Evolutionary conservation across 2,888 invertebrate species (phyloP), one percentile per base, ranked within the genome.

Genomic region (Phyllotreta striolata): DNA sequence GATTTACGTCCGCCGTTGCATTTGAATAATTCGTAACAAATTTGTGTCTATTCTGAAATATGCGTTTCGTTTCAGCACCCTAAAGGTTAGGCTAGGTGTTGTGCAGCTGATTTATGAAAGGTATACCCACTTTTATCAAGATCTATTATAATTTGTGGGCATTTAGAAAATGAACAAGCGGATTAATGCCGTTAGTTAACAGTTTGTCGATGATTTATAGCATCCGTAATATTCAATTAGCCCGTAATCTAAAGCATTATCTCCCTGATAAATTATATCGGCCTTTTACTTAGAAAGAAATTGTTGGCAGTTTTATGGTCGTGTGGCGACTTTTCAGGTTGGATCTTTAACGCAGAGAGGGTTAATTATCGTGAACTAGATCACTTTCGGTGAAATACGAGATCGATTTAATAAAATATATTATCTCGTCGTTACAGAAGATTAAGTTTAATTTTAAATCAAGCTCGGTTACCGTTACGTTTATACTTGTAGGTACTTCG

Each of bases 101-200:
- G 49, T 49, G 49, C 49, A 35, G 35, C 49, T 49, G 49, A 49
- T 49, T 49, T 49, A 49, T 49, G 49, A 10, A 34, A n/a, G 49
- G 37, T 24, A 49, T 49, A 35, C n/a, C 35, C 35, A 35, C 49
- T 49, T 49, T 49, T 49, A 49, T 49, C 49, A 35, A 49, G 35
- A 49, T 49, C 49, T 49, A 49, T 49, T 49, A 49, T 49, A 49
- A 49, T 49, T 49, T 49, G 49, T 49, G n/a, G 49, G 49, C 49
- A 49, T 49, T 49, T 49, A 49, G 49, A 49, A 49, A 49, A 49
- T 49, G 49, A 49, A 49, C 49, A 35, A 35, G 47, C 47, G 24
- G 47, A 47, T 47, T 47, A 47, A 47, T 14, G 49, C 49, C 49
- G 49, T 35, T 49, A 49, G 49, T 49, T 49, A 49, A 49, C 49